phyloP scores from a whole-genome alignment of 2,888 invertebrate genomes.

The Orchesella flavescens region DNA sequence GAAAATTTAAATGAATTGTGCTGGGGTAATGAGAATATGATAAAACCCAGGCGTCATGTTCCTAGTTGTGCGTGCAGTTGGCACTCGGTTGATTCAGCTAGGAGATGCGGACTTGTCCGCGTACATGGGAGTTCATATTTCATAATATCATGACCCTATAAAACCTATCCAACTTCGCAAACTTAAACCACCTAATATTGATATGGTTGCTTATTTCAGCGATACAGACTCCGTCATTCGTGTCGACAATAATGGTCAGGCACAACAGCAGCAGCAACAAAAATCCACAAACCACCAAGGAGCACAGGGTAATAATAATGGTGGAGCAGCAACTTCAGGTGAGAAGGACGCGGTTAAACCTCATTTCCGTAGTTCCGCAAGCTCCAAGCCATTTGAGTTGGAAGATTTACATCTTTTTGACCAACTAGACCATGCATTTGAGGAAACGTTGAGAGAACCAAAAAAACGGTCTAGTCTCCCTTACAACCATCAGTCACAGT shows the following conservation, averaged over 20 bases:
- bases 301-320: slow-evolving; percentile 32
- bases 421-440: slow-evolving; percentile 71
- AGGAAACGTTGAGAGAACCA: slow-evolving; percentile 71
- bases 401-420: slow-evolving; percentile 72
- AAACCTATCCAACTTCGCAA: no score
- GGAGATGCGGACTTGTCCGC: no score
- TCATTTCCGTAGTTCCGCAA: slow-evolving; percentile 70
- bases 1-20: no score
- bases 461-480: slow-evolving; percentile 57
- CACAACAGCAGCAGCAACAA: slow-evolving; percentile 23
- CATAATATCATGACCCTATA: no score
- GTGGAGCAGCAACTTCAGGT: slow-evolving; percentile 44
- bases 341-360: slow-evolving; percentile 66
- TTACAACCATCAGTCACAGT: slow-evolving; percentile 65
- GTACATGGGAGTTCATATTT: no score
- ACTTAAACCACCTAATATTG: no score
- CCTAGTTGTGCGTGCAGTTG: no score
- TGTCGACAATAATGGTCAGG: slow-evolving; percentile 63
- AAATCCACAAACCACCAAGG: slow-evolving; percentile 36
- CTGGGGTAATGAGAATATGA: no score
- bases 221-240: slow-evolving; percentile 72
- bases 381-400: slow-evolving; percentile 71
- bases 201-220: no score
- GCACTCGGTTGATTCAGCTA: no score
- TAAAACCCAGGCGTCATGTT: no score